Evolutionary conservation across 2,888 invertebrate species (phyloP), one percentile per base, ranked within the genome.

Genomic region (Melieria omissa): DNA sequence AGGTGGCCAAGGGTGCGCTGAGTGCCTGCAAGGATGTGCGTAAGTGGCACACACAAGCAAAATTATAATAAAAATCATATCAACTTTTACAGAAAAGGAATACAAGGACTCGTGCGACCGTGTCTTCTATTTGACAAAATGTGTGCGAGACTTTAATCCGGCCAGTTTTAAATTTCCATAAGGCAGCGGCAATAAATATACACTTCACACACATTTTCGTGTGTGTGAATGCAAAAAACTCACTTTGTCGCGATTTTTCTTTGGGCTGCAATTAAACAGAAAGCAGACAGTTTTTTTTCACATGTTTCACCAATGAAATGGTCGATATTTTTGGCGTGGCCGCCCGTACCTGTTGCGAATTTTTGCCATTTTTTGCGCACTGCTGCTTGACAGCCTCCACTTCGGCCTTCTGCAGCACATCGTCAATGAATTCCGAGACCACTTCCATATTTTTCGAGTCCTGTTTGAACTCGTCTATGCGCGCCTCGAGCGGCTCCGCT

Each of bases 371-470:
- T 68, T 80, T 77, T 54, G 75, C 74, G 46, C 54, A 74, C 55
- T 79, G 87, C 88, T 89, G 89, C 79, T 88, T 84, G 79, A 89
- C 89, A 77, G 89, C 90, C 85, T 90, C 90, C 83, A 88, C 88
- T 85, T 90, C 89, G 76, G 91, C 91, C 83, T 89, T 89, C 82
- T 89, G 88, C 82, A 90, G 88, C 73, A 91, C 88, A 83, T 90
- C 89, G 80, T 91, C 90, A 77, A 91, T 89, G 85, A 90, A 91
- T 78, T 90, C 89, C 74, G 88, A 87, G 65, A 90, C 88, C 73
- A 89, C 87, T 74, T 89, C 88, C 83, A 91, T 88, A 85, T 89
- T 90, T 74, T 89, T 89, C 55, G 90, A 89, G 81, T 91, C 90
- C 77, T 88, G 88, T 85, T 89, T 90, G 83, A 90, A 91, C 75